Evolutionary conservation across 2,888 invertebrate species (phyloP).

Genomic region (Gibbula magus): DNA sequence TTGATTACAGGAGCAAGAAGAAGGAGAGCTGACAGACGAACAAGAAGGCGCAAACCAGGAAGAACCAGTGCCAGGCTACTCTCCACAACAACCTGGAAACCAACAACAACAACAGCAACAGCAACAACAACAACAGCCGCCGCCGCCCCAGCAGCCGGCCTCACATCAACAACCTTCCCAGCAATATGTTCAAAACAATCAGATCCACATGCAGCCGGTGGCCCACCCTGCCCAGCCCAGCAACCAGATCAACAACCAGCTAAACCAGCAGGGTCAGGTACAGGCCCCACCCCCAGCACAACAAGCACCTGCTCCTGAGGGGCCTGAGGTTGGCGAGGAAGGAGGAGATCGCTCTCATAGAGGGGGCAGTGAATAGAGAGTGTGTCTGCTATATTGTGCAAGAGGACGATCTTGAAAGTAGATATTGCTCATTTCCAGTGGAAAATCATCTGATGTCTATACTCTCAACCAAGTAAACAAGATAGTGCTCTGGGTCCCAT

Average conservation of each 20-base stretch:
- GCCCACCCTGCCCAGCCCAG: constrained; percentile 37
- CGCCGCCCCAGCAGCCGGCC: constrained; percentile 49
- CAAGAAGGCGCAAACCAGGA: constrained; percentile 54
- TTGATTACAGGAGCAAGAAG: constrained; percentile 56
- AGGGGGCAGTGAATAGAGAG: not conserved
- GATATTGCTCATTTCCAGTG: not conserved
- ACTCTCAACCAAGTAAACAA: not conserved
- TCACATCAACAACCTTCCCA: constrained; percentile 33
- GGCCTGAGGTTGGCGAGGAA: constrained; percentile 10
- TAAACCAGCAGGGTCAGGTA: constrained; percentile 47
- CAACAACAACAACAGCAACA: constrained; percentile 55
- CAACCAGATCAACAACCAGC: constrained; percentile 66
- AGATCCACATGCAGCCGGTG: constrained; percentile 50
- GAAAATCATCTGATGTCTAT: not conserved
- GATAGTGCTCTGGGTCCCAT: not conserved
- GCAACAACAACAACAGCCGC: constrained; percentile 57
- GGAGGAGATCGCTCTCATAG: not conserved
- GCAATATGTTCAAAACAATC: constrained; percentile 61
- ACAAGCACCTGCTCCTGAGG: not conserved
- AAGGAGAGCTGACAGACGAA: constrained; percentile 62
- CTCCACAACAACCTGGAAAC: constrained; percentile 62
- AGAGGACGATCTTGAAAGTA: not conserved
- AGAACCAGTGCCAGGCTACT: constrained; percentile 70
- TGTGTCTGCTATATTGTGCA: not conserved
- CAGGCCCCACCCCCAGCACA: not conserved